These are phyloP conservation scores for Ardeotis arabs DNA, from an alignment of 2,113 vertebrate genomes.

Conservation along the genomic window DNA sequence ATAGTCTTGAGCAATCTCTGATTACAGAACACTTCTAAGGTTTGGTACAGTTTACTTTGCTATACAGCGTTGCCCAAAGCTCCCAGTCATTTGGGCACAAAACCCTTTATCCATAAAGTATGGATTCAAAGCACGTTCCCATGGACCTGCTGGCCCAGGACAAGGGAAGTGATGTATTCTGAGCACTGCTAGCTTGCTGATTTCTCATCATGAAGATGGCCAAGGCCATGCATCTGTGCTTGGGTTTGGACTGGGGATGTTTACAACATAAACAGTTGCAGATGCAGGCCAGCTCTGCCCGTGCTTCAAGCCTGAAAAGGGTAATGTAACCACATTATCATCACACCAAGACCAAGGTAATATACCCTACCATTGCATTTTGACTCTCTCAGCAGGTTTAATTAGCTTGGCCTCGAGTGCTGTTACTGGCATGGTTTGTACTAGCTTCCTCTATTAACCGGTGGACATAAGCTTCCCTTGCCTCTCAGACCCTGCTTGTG, in stretches of 20 bases:
- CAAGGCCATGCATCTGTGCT: neutral
- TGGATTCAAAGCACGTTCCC: neutral
- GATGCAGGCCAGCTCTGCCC: neutral
- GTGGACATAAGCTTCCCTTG: neutral
- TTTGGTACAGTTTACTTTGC: neutral
- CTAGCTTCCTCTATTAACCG: neutral
- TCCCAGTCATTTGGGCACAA: neutral
- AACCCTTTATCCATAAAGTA: neutral
- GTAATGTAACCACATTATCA: neutral
- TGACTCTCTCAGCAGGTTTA: neutral
- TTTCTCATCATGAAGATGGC: neutral
- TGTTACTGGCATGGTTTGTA: neutral
- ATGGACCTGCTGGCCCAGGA: neutral
- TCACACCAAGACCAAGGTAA: neutral
- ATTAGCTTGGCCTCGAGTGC: neutral
- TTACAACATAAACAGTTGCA: neutral
- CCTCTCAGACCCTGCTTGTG: neutral
- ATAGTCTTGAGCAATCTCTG: neutral
- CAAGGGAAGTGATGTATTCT: fast-evolving
- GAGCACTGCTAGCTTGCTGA: neutral
- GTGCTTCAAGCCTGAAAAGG: neutral
- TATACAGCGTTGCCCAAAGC: neutral
- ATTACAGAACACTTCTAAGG: neutral
- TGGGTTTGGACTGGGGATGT: neutral
- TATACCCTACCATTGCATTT: neutral